Conservation (phyloP, 2,797 vertebrate genomes). For the Amniataba percoides region DNA sequence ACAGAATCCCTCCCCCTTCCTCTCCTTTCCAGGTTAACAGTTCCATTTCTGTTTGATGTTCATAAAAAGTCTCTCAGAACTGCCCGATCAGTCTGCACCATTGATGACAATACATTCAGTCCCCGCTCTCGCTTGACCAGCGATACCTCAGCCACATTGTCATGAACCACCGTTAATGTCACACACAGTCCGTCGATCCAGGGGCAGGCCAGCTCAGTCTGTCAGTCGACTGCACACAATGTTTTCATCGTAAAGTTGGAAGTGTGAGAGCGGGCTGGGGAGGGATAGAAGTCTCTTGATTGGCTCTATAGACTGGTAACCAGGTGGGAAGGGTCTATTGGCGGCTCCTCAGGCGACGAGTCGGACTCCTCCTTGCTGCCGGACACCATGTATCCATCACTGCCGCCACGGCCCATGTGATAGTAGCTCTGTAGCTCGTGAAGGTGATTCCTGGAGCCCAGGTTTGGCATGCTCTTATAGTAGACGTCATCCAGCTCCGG, state of each 20-base stretch:
- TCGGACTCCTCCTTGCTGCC: constrained; percentile 92
- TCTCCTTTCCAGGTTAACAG: constrained; percentile 45
- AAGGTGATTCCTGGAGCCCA: constrained; percentile 94
- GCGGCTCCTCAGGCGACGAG: constrained; percentile 89
- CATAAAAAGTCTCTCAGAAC: constrained; percentile 51
- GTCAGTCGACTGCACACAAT: constrained; percentile 75
- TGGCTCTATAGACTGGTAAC: constrained; percentile 98
- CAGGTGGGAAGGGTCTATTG: constrained; percentile 95
- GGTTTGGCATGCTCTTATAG: constrained; percentile 99
- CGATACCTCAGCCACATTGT: constrained; percentile 43
- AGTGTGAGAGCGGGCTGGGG: constrained; percentile 63
- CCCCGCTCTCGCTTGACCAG: constrained; percentile 54
- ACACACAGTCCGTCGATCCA: constrained; percentile 58
- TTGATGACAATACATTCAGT: constrained; percentile 75
- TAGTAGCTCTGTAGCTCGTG: constrained; percentile 98
- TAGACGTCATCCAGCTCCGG: constrained; percentile 94
- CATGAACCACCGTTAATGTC: constrained; percentile 57
- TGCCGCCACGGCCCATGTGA: constrained; percentile 97
- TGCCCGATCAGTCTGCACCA: constrained; percentile 51
- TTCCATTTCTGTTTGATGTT: constrained; percentile 58
- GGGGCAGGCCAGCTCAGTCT: constrained; percentile 64
- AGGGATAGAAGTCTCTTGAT: constrained; percentile 72
- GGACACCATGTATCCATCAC: constrained; percentile 96
- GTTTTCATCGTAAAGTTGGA: constrained; percentile 70
- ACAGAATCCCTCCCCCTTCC: constrained; percentile 68